Evolutionary conservation across 2,797 vertebrate genomes (phyloP).

Genomic region (Caiman crocodilus): DNA sequence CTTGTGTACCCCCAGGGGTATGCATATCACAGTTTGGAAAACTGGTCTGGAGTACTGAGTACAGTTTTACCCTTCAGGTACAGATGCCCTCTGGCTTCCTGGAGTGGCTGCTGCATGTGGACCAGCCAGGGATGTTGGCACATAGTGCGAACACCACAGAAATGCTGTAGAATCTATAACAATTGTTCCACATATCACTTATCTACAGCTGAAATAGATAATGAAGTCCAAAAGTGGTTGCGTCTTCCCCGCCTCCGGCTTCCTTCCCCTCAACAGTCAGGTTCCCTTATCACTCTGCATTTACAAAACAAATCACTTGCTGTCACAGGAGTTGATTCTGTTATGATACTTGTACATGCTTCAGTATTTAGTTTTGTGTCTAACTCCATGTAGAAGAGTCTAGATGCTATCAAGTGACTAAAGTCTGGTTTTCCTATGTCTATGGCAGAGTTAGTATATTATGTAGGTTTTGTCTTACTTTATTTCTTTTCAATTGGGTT

Average conservation of each 20-base stretch:
- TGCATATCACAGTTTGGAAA: too few relatives aligned
- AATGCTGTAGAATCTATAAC: neutral
- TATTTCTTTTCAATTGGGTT: neutral
- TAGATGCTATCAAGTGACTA: neutral
- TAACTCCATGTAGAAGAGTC: neutral
- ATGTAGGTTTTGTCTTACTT: neutral
- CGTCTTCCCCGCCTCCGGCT: neutral
- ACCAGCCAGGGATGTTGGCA: neutral
- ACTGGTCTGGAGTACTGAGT: too few relatives aligned
- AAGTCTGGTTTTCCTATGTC: neutral
- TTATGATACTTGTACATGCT: neutral
- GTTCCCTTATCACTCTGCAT: neutral
- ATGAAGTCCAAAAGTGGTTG: neutral
- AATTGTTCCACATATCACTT: neutral
- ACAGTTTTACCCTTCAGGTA: too few relatives aligned
- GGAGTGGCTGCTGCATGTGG: neutral
- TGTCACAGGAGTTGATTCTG: neutral
- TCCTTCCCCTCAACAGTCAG: neutral
- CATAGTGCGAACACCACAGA: neutral
- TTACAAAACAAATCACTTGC: neutral
- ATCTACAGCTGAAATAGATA: neutral
- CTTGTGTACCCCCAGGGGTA: too few relatives aligned
- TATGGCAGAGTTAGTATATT: neutral
- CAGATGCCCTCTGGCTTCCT: neutral
- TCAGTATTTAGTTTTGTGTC: neutral